Base-by-base conservation (phyloP, 1,140 invertebrate species). In the Pogonus chalceus region DNA sequence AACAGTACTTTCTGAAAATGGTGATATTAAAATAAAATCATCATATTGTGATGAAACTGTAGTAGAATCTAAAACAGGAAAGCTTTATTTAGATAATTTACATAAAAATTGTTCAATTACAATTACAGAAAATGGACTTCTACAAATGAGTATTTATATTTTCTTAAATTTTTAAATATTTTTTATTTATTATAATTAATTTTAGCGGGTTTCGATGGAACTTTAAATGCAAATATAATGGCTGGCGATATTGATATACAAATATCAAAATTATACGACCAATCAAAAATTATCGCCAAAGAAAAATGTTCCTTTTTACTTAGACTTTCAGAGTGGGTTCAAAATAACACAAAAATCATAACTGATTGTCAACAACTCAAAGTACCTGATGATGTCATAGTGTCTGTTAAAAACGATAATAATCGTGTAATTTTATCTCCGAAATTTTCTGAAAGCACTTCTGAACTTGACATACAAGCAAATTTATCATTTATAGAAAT, bases 21-120 rank as follows among this genome's bases (percentile, higher is more conserved):
- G 26, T 7, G 26, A 31, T 31, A 31, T 31, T 31, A 31, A 31
- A 7, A 14, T 31, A 14, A 31, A 31, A 31, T 31, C 26, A 7
- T 31, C 26, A 31, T 31, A 31, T 14, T 31, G 26, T 31, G 26
- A 31, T 35, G 57, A 60, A 52, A 37, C 43, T 20, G 22, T 54
- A 4, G 20, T 56, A 23, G 54, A 60, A 51, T 54, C 56, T 10
- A 56, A 54, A 18, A 56, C 55, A 20, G 56, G 56, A 16, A 20
- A 23, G 14, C 55, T 60, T 24, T 1, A 50, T 24, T 50, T 53
- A 3, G 57, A 58, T 22, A 51, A 56, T 24, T 0, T 56, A 16
- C 14, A 53, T 39, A 31, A 53, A 2, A 58, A 56, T 43, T 52
- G 52, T 20, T 55, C 58, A 16, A 52, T 49, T 20, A 2, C 50